A percentile compares a stretch with the other conserved stretches of the same genome.
These are phyloP conservation scores for Anoplophora glabripennis DNA, from an alignment of 1,140 invertebrate genomes.

Conservation along the genomic window DNA sequence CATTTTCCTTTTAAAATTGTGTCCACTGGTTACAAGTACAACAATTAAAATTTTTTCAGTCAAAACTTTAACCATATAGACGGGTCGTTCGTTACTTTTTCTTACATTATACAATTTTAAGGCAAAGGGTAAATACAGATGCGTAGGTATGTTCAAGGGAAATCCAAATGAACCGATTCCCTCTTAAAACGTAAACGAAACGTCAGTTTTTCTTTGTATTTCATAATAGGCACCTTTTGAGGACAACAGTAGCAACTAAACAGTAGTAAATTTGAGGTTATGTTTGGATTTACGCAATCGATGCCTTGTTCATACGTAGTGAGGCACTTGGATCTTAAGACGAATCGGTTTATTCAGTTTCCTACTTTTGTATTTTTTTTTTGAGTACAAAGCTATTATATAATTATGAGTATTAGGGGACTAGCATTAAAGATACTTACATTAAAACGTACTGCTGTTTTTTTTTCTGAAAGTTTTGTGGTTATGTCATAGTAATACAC, in stretches of 20 bases:
- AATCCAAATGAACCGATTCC: not conserved
- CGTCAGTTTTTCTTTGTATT: too few relatives aligned
- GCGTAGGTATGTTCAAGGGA: constrained; percentile 3
- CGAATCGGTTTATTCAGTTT: not conserved
- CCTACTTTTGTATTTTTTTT: not conserved
- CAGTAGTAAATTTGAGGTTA: too few relatives aligned
- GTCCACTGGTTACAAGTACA: not conserved
- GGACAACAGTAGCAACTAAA: too few relatives aligned
- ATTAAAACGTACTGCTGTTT: not conserved
- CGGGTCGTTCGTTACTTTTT: not conserved
- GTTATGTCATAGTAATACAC: not conserved
- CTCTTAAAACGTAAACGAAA: not conserved
- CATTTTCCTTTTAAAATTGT: constrained; percentile 4
- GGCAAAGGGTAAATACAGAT: constrained; percentile 12
- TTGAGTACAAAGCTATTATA: constrained; percentile 14
- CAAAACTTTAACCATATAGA: constrained; percentile 10
- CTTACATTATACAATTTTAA: constrained; percentile 3
- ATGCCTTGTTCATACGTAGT: not conserved
- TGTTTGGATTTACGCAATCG: not conserved
- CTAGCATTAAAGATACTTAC: constrained; percentile 14
- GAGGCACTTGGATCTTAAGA: not conserved
- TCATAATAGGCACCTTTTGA: too few relatives aligned
- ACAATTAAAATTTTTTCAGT: constrained; percentile 5
- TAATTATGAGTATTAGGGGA: constrained; percentile 12
- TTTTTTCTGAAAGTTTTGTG: too few relatives aligned